phyloP scores from a whole-genome alignment of 2,888 invertebrate species.

The Drosophila ezoana region DNA sequence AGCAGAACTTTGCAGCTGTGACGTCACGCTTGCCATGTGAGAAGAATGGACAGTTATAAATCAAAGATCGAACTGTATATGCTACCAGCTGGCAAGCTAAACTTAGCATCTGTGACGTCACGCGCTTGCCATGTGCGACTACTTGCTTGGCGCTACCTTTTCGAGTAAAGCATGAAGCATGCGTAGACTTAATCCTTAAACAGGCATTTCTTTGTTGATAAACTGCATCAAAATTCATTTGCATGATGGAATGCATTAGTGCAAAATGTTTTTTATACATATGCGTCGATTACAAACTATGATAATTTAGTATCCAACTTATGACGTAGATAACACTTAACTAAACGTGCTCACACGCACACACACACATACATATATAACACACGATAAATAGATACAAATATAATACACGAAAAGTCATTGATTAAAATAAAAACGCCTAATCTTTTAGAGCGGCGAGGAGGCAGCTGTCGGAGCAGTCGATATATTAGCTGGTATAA shows the following conservation, averaged over 20 bases:
- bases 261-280: constrained; percentile 3
- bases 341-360: not conserved
- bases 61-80: no score
- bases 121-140: not conserved
- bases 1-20: not conserved
- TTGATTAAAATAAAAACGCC: not conserved
- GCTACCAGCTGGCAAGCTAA: no score
- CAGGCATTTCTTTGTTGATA: not conserved
- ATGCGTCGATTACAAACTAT: constrained; percentile 9
- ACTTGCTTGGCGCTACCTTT: not conserved
- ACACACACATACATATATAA: not conserved
- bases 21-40: constrained; percentile 2
- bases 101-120: not conserved
- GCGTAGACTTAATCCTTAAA: not conserved
- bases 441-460: not conserved
- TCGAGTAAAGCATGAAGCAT: not conserved
- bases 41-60: no score
- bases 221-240: not conserved
- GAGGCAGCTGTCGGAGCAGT: not conserved
- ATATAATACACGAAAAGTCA: not conserved
- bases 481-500: not conserved
- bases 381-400: constrained; percentile 1
- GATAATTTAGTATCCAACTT: constrained; percentile 23
- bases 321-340: constrained; percentile 7
- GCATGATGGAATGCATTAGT: not conserved